These are phyloP conservation scores for Pyrochroa serraticornis DNA, from an alignment of 2,888 invertebrate species.

Conservation along the genomic window DNA sequence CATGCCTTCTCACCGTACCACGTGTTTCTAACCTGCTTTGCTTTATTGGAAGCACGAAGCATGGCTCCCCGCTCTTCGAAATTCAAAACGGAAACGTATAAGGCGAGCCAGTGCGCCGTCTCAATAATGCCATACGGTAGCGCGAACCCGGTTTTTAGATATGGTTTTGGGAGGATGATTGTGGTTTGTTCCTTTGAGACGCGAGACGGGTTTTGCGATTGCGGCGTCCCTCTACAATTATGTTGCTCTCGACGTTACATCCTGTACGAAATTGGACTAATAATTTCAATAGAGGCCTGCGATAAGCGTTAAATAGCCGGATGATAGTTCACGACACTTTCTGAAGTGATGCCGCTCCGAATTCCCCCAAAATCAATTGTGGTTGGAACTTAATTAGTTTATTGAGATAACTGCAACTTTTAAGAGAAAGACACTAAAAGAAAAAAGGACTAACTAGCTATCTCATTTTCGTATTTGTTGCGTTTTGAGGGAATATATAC, in stretches of 20 bases:
- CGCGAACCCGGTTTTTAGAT: no score
- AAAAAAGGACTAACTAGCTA: no score
- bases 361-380: no score
- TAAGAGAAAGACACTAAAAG: no score
- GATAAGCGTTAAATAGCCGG: slow-evolving; percentile 14
- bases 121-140: no score
- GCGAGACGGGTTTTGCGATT: neutral
- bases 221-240: slow-evolving; percentile 10
- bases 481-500: no score
- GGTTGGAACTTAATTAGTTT: no score
- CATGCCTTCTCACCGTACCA: slow-evolving; percentile 9
- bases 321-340: slow-evolving; percentile 3
- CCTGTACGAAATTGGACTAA: slow-evolving; percentile 29
- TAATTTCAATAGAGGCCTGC: slow-evolving; percentile 25
- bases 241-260: slow-evolving; percentile 17
- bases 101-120: neutral
- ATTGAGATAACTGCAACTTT: no score
- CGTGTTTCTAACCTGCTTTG: slow-evolving; percentile 3
- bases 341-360: no score
- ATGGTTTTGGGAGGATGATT: neutral
- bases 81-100: neutral
- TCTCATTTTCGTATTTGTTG: no score
- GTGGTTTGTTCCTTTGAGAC: no score
- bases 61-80: neutral
- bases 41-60: neutral